phyloP scores from a whole-genome alignment of 2,888 invertebrate species.

The Leptinotarsa peninsularis region DNA sequence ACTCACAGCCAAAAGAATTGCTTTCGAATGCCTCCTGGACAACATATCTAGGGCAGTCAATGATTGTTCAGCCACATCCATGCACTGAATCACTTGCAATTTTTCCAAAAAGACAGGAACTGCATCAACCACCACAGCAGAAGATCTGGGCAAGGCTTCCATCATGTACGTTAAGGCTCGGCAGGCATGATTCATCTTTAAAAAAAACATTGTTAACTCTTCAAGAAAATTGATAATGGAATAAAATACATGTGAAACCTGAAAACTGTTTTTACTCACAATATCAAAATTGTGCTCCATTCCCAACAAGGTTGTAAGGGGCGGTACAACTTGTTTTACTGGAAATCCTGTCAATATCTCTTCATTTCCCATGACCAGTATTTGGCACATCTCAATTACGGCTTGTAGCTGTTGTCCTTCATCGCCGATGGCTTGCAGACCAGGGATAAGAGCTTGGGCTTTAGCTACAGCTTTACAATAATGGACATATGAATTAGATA shows the following conservation, averaged over 20 bases:
- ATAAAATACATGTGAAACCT: not conserved
- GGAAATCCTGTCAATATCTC: slow-evolving; percentile 99
- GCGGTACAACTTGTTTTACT: slow-evolving; percentile 96
- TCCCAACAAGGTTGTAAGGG: slow-evolving; percentile 89
- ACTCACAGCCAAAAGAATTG: slow-evolving; percentile 90
- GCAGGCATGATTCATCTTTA: slow-evolving; percentile 97
- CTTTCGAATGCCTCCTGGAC: slow-evolving; percentile 95
- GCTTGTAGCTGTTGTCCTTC: slow-evolving; percentile 97
- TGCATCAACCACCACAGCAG: slow-evolving; percentile 95
- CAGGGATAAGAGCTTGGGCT: slow-evolving; percentile 92
- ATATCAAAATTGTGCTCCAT: slow-evolving; percentile 99
- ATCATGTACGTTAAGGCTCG: slow-evolving; percentile 99
- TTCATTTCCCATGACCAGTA: slow-evolving; percentile 99
- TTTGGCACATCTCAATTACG: slow-evolving; percentile 98
- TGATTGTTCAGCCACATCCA: slow-evolving; percentile 99
- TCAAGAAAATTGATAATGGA: too few relatives aligned
- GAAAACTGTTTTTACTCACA: slow-evolving; percentile 66
- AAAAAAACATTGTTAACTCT: not conserved
- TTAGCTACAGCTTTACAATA: slow-evolving; percentile 77
- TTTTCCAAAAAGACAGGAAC: slow-evolving; percentile 98
- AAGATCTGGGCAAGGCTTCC: slow-evolving; percentile 96
- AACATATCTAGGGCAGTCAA: slow-evolving; percentile 97
- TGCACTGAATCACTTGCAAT: slow-evolving; percentile 97
- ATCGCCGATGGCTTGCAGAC: slow-evolving; percentile 92
- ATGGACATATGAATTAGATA: not conserved